Evolutionary conservation across 1,140 invertebrate species (phyloP), one percentile per base, ranked within the genome.

Genomic region (Trypoxylus dichotomus): DNA sequence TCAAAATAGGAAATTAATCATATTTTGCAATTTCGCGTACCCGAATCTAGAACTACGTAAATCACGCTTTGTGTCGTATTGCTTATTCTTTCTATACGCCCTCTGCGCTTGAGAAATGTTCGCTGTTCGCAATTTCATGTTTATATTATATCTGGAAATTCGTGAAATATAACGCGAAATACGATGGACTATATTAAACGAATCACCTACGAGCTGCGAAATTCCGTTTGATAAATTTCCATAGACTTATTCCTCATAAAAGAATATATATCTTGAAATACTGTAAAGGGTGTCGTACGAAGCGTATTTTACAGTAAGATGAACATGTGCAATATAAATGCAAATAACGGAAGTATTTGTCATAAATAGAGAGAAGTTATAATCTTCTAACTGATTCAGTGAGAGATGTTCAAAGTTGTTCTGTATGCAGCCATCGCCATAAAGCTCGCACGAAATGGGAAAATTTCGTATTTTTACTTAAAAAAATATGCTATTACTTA

Each of bases 171-270:
- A 19, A 63, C 60, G 43, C 43, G 60, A 24, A 63, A 27, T 63
- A 63, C 21, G 60, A 47, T 19, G 21, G 21, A 27, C 47, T 58
- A 13, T 63, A 63, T 63, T 63, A 63, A 63, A 3, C 25, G 60
- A 63, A 24, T 19, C 24, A 3, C 60, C 1, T n/a, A 3, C 13
- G 13, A 63, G 1, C 60, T 63, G 13, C 19, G 60, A 63, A 6
- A 63, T 63, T 63, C 21, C 25, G n/a, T 63, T 63, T 63, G 21
- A 24, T 63, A 63, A 63, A 63, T 63, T 63, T 63, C 60, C 60
- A 63, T 21, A 19, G 24, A 63, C 24, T 24, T 24, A 24, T 63
- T 63, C 19, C 19, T 63, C 60, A 27, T 19, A 63, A 63, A 63
- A 63, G 60, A 11, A 27, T 24, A 63, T 24, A 24, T 63, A 63